Percentiles rank a stretch among this genome's conserved stretches.
Evolutionary conservation across 2,888 invertebrate species (phyloP).

Genomic region (Sinopyrophorus schimmeli): DNA sequence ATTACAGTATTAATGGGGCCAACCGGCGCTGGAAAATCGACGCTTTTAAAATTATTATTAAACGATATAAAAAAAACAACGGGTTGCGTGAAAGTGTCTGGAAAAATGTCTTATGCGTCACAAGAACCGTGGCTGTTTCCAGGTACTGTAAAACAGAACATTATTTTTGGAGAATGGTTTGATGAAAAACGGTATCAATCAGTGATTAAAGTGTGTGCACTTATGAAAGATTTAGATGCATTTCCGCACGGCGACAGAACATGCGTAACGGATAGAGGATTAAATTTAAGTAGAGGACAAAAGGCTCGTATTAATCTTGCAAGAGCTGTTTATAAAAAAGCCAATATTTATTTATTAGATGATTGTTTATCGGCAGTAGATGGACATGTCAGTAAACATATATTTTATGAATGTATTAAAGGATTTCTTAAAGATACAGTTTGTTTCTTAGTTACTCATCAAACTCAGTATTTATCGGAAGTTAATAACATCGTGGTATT

Average conservation of each 20-base stretch:
- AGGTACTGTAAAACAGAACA: slow-evolving; percentile 70
- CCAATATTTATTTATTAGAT: slow-evolving; percentile 75
- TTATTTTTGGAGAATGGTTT: slow-evolving; percentile 68
- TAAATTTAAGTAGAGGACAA: slow-evolving; percentile 80
- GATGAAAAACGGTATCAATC: slow-evolving; percentile 59
- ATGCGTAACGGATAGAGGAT: slow-evolving; percentile 75
- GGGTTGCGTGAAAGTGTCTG: slow-evolving; percentile 69
- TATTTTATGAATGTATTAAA: slow-evolving; percentile 71
- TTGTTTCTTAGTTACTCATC: slow-evolving; percentile 67
- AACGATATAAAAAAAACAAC: slow-evolving; percentile 69
- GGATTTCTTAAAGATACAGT: slow-evolving; percentile 61
- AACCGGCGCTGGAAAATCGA: slow-evolving; percentile 64
- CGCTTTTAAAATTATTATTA: slow-evolving; percentile 59
- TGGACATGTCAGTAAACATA: slow-evolving; percentile 67
- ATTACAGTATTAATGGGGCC: slow-evolving; percentile 62
- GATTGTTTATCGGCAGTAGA: slow-evolving; percentile 80
- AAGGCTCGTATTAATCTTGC: slow-evolving; percentile 76
- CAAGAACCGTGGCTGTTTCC: slow-evolving; percentile 64
- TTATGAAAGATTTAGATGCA: slow-evolving; percentile 68
- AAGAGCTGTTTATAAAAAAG: slow-evolving; percentile 70
- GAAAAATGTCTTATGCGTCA: slow-evolving; percentile 60
- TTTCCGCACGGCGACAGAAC: slow-evolving; percentile 74
- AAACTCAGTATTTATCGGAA: slow-evolving; percentile 60
- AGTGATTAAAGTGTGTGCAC: slow-evolving; percentile 64
- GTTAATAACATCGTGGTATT: slow-evolving; percentile 60